These are phyloP conservation scores for Cheilosia grossa DNA, from an alignment of 2,888 invertebrate species.

Conservation along the genomic window DNA sequence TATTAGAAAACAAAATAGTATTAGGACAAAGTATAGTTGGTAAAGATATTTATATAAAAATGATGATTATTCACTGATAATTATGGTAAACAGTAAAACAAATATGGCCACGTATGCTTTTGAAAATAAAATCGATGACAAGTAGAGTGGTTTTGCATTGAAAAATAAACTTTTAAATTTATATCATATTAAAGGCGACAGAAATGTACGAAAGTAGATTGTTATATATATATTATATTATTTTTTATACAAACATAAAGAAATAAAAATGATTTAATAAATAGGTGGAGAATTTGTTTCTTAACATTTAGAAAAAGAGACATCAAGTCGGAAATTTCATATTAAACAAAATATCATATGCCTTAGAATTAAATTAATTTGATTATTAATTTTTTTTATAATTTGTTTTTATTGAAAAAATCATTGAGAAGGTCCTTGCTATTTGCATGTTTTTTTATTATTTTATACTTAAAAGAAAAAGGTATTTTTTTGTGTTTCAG, in stretches of 20 bases:
- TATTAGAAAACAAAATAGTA: conserved; percentile 76
- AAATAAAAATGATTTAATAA: conserved; percentile 23
- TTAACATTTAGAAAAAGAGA: conserved; percentile 66
- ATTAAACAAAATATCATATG: conserved; percentile 43
- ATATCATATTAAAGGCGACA: conserved; percentile 48
- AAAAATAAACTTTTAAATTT: conserved; percentile 14
- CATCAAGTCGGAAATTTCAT: conserved; percentile 59
- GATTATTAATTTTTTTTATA: conserved; percentile 35
- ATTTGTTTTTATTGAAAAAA: conserved; percentile 50
- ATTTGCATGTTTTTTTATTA: conserved; percentile 71
- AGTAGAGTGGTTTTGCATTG: conserved; percentile 71
- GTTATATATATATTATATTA: neutral
- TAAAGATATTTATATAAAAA: neutral
- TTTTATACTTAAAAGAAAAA: conserved; percentile 29
- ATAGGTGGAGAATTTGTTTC: conserved; percentile 27
- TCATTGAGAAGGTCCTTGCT: conserved; percentile 83
- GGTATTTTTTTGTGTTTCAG: conserved; percentile 35
- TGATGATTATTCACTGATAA: neutral
- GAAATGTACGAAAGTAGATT: conserved; percentile 47
- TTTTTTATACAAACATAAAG: conserved; percentile 43
- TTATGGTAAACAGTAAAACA: conserved; percentile 16
- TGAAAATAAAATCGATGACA: conserved; percentile 52
- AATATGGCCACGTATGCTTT: conserved; percentile 71
- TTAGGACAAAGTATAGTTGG: conserved; percentile 69
- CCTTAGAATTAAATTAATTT: conserved; percentile 38